Percentiles rank a stretch among this genome's conserved stretches.
Conservation (phyloP, 2,888 invertebrate species). For the Cetonia aurata region DNA sequence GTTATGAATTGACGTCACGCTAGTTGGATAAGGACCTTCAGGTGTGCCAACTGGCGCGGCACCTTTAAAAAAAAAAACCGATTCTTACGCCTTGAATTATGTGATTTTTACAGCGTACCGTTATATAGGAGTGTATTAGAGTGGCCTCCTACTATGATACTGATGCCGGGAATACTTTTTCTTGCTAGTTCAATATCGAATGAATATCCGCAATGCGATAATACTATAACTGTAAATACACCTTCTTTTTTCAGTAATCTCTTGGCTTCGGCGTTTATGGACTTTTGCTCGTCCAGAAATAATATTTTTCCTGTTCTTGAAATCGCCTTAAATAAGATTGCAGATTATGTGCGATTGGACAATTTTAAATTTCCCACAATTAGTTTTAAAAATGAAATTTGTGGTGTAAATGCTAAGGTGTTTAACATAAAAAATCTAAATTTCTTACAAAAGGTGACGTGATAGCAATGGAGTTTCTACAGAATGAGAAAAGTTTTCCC, state of each 20-base stretch:
- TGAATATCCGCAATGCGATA: conserved; percentile 84
- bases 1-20: conserved; percentile 69
- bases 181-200: conserved; percentile 77
- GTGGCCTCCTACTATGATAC: conserved; percentile 87
- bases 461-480: too few relatives aligned
- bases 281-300: conserved; percentile 77
- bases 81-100: not conserved
- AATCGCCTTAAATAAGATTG: conserved; percentile 69
- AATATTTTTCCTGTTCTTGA: conserved; percentile 75
- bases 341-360: not conserved
- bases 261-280: conserved; percentile 77
- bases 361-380: too few relatives aligned
- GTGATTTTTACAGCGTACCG: conserved; percentile 54
- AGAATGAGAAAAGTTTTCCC: too few relatives aligned
- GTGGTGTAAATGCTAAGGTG: too few relatives aligned
- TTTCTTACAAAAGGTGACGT: too few relatives aligned
- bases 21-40: conserved; percentile 79
- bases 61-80: conserved; percentile 18
- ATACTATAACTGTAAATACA: conserved; percentile 82
- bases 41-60: conserved; percentile 52
- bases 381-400: too few relatives aligned
- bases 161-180: conserved; percentile 75
- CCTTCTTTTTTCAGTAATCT: conserved; percentile 71
- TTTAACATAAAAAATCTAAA: too few relatives aligned
- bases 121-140: conserved; percentile 84